phyloP scores from a whole-genome alignment of 2,113 vertebrate genomes.

The Pluvianellus socialis region DNA sequence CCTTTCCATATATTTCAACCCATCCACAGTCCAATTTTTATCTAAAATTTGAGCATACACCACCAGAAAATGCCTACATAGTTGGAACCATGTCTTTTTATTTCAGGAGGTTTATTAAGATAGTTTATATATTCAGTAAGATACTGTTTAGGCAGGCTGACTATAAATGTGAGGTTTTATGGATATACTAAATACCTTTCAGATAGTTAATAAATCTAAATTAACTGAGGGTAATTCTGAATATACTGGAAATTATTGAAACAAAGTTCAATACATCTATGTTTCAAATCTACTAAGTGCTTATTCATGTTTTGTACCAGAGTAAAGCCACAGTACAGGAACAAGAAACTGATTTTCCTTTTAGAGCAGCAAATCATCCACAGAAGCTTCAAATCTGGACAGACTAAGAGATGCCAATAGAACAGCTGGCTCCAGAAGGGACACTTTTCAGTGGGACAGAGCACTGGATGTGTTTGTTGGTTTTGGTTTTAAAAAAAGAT shows the following conservation, averaged over 20 bases:
- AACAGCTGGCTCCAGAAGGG: neutral
- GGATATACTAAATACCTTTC: neutral
- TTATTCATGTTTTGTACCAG: neutral
- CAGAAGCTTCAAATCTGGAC: neutral
- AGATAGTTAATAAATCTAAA: neutral
- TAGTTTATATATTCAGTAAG: neutral
- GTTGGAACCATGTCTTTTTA: neutral
- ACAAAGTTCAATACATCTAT: neutral
- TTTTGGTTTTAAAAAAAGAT: neutral
- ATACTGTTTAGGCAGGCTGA: neutral
- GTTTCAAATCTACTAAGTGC: neutral
- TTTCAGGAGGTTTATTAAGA: neutral
- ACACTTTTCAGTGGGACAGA: neutral
- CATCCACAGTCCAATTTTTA: neutral
- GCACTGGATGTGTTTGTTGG: neutral
- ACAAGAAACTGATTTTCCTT: neutral
- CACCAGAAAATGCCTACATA: neutral
- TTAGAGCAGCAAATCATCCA: neutral
- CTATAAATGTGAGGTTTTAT: neutral
- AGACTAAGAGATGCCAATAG: neutral
- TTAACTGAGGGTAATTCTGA: neutral
- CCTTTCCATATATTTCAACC: neutral
- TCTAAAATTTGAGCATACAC: neutral
- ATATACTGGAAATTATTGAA: neutral
- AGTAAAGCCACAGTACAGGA: neutral